phyloP scores from a whole-genome alignment of 1,140 invertebrate genomes.

The Notospermus geniculatus region DNA sequence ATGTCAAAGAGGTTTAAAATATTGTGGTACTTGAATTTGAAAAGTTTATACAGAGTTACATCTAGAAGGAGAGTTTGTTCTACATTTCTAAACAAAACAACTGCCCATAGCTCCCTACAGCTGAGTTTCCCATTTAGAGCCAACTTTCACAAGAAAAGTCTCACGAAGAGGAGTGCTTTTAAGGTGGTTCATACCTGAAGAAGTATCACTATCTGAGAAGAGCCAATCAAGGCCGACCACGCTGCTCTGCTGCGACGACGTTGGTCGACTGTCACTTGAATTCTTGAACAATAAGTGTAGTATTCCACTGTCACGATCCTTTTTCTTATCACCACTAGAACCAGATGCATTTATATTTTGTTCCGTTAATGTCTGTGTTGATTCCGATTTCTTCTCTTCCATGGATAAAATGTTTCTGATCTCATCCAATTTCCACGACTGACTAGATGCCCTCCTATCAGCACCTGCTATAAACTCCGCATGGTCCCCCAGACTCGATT shows the following conservation, averaged over 20 bases:
- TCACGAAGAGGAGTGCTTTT: too few species aligned
- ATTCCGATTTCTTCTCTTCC: constrained; percentile 20
- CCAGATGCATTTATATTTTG: background rate
- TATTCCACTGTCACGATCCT: constrained; percentile 9
- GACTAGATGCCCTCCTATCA: background rate
- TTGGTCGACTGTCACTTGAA: constrained; percentile 1
- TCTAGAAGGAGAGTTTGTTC: too few species aligned
- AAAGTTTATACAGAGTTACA: too few species aligned
- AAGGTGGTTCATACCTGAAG: constrained; percentile 28
- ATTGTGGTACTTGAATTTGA: too few species aligned
- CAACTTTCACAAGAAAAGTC: too few species aligned
- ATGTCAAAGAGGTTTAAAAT: too few species aligned
- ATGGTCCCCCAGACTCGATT: background rate
- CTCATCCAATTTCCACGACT: background rate
- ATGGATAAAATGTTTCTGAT: background rate
- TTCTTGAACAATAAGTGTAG: constrained; percentile 10
- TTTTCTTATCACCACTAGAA: too few species aligned
- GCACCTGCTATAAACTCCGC: background rate
- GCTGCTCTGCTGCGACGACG: constrained; percentile 40
- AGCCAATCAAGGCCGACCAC: constrained; percentile 49
- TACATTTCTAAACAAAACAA: too few species aligned
- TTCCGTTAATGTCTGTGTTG: constrained; percentile 24
- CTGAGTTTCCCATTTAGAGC: too few species aligned
- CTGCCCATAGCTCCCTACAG: too few species aligned
- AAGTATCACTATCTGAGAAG: constrained; percentile 50